These are phyloP conservation scores for Manacus vitellinus DNA, from an alignment of 2,113 vertebrate genomes.

Conservation along the genomic window DNA sequence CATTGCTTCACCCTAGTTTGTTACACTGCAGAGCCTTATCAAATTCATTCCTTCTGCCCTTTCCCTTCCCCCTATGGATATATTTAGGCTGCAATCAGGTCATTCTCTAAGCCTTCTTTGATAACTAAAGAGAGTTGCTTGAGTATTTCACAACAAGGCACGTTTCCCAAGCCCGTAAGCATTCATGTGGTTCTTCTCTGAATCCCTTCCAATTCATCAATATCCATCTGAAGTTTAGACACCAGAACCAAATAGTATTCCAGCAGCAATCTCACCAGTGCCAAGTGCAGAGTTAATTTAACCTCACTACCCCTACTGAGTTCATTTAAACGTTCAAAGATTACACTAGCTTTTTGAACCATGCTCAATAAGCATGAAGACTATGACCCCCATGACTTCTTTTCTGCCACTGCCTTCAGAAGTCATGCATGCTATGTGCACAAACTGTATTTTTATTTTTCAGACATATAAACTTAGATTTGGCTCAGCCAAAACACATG, in stretches of 20 bases:
- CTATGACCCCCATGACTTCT: neutral
- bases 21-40: neutral
- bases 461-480: neutral
- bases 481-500: neutral
- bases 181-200: constrained; percentile 37
- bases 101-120: neutral
- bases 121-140: constrained; percentile 17
- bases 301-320: neutral
- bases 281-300: constrained; percentile 46
- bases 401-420: neutral
- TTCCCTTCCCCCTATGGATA: neutral
- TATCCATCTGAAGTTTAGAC: constrained; percentile 48
- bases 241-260: constrained; percentile 19
- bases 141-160: neutral
- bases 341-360: neutral
- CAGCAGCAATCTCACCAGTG: neutral
- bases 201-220: constrained; percentile 60
- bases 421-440: neutral
- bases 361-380: neutral
- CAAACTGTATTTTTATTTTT: neutral
- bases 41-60: constrained; percentile 10
- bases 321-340: constrained; percentile 2
- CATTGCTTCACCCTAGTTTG: constrained; percentile 4
- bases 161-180: neutral
- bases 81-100: constrained; percentile 31